These are phyloP conservation scores for Guaruba guarouba DNA, from an alignment of 2,113 vertebrate genomes.

Conservation along the genomic window DNA sequence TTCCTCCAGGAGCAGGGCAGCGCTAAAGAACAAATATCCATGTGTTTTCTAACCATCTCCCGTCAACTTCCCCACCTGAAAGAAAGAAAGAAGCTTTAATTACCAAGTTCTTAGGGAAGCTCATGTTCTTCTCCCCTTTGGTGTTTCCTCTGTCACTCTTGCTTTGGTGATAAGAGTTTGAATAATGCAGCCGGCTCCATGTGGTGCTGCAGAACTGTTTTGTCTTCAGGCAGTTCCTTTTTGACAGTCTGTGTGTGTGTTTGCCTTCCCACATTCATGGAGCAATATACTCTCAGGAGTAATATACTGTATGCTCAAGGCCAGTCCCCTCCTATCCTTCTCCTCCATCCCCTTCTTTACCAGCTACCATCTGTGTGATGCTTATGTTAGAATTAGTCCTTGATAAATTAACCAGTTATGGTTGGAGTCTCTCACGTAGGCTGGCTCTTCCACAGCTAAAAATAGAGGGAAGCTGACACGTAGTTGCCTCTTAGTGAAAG, in stretches of 20 bases:
- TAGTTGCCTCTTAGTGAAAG: not conserved
- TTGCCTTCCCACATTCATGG: not conserved
- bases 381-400: not conserved
- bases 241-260: not conserved
- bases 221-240: constrained; percentile 39
- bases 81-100: not conserved
- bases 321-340: not conserved
- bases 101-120: not conserved
- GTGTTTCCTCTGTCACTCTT: not conserved
- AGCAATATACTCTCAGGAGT: not conserved
- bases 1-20: not conserved
- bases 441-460: not conserved
- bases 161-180: constrained; percentile 14
- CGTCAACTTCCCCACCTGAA: not conserved
- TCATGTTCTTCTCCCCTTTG: not conserved
- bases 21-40: not conserved
- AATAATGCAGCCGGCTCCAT: not conserved
- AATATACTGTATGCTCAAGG: not conserved
- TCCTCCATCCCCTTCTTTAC: not conserved
- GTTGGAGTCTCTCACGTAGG: not conserved
- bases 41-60: not conserved
- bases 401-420: not conserved
- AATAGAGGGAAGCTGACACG: not conserved
- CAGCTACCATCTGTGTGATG: not conserved
- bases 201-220: not conserved